Percentiles rank a stretch among this genome's conserved stretches.
These are phyloP conservation scores for Leptinotarsa haldemani DNA, from an alignment of 2,888 invertebrate genomes.

Conservation along the genomic window DNA sequence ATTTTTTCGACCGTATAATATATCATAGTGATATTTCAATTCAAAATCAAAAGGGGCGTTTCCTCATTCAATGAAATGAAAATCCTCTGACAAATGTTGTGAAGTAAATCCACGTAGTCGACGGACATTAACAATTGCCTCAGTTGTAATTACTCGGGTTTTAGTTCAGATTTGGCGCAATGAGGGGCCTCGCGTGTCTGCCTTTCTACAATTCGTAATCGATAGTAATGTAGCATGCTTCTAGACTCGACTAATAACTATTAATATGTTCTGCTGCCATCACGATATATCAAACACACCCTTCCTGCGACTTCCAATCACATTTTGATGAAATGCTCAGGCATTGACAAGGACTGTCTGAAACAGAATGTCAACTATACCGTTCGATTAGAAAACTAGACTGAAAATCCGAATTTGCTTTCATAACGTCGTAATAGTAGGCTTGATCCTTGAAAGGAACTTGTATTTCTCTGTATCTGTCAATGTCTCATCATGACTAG, in stretches of 20 bases:
- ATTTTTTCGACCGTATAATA: no score
- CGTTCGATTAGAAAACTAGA: no score
- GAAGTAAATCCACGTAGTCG: not conserved
- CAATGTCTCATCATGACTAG: no score
- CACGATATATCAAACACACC: conserved; percentile 63
- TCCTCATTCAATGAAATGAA: not conserved
- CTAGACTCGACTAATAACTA: conserved; percentile 65
- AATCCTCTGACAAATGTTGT: not conserved
- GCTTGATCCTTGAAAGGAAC: no score
- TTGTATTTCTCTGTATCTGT: no score
- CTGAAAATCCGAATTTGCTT: no score
- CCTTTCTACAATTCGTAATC: conserved; percentile 61
- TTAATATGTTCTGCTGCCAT: conserved; percentile 65
- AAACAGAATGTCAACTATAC: no score
- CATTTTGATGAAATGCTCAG: conserved; percentile 54
- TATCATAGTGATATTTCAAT: not conserved
- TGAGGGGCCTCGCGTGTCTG: conserved; percentile 59
- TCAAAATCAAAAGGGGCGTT: not conserved
- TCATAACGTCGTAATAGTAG: no score
- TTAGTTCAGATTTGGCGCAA: conserved; percentile 62
- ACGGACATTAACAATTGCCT: conserved; percentile 8
- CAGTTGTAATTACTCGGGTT: conserved; percentile 56
- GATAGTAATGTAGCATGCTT: conserved; percentile 64
- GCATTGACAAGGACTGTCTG: conserved; percentile 49
- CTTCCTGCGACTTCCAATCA: conserved; percentile 47